Evolutionary conservation across 2,797 vertebrate species (phyloP), one percentile per base, ranked within the genome.

Genomic region (Anomalospiza imberbis): DNA sequence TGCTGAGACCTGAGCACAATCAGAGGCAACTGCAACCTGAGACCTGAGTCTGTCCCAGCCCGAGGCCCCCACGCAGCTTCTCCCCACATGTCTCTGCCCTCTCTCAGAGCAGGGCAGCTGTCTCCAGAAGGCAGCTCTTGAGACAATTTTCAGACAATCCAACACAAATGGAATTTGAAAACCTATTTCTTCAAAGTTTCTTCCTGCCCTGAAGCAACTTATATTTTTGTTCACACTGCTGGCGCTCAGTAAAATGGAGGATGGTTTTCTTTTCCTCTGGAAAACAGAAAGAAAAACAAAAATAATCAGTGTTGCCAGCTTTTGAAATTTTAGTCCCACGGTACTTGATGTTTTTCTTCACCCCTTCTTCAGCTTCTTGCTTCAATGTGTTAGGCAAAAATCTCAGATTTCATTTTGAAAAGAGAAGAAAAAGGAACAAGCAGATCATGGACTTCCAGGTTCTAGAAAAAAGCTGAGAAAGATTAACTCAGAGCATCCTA

Each of bases 141-240:
- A 65, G 75, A 85, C 67, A 65, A 32, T 71, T 85, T 93, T 92
- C 78, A 94, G 85, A 85, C 65, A 83, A 85, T 32, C 60, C 65
- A 85, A 38, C 50, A 76, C 8, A 88, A 93, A 91, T 32, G 50
- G 57, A 85, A 63, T 57, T 85, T 85, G 54, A 84, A 95, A 92
- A 95, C 78, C 78, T 91, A 91, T 93, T 95, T 95, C 92, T 96
- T 94, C 84, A 94, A 57, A 85, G 45, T 89, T 95, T 93, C 91
- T 83, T 95, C 89, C 87, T 95, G 85, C 81, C 94, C 91, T 47
- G 81, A 82, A 97, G 91, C 86, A 95, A 92, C 95, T 96, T 93
- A 79, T 90, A 54, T 80, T 90, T 92, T 89, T 89, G 57, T 58
- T 83, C 53, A 58, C 65, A 40, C 68, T 88, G 81, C 81, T 91